Evolutionary conservation across 2,113 vertebrate species (phyloP).

Genomic region (Indri indri): DNA sequence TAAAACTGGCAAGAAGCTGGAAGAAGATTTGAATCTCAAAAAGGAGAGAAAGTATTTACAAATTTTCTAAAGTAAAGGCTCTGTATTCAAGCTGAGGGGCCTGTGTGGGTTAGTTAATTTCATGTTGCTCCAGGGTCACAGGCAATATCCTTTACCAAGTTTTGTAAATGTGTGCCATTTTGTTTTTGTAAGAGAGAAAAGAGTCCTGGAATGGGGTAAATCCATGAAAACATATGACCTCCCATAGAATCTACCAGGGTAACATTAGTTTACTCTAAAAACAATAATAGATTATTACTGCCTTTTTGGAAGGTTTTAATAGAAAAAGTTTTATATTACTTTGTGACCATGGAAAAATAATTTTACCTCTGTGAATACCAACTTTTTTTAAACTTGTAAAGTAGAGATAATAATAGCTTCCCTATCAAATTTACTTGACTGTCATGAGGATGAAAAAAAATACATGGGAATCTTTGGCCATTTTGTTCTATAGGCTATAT

Average conservation of each 20-base stretch:
- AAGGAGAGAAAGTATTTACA: background rate
- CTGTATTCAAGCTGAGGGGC: background rate
- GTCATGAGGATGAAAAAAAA: background rate
- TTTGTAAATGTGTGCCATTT: background rate
- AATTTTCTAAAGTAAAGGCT: background rate
- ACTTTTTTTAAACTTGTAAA: background rate
- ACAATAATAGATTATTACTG: background rate
- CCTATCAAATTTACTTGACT: background rate
- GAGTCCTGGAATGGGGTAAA: background rate
- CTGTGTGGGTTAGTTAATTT: background rate
- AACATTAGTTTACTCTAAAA: background rate
- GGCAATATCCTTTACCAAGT: background rate
- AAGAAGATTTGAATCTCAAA: background rate
- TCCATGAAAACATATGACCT: background rate
- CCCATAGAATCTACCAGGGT: background rate
- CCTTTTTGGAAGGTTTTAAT: background rate
- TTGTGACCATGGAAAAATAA: background rate
- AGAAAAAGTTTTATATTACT: background rate
- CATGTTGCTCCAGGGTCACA: background rate
- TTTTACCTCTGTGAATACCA: background rate
- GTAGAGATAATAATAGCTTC: background rate
- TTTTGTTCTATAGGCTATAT: constrained; percentile 7
- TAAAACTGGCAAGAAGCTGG: background rate
- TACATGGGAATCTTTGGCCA: background rate
- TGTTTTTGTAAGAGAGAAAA: background rate